A percentile compares a stretch with the other conserved stretches of the same genome.
These are phyloP conservation scores for Clostera curtula DNA, from an alignment of 2,888 invertebrate genomes.

Conservation along the genomic window DNA sequence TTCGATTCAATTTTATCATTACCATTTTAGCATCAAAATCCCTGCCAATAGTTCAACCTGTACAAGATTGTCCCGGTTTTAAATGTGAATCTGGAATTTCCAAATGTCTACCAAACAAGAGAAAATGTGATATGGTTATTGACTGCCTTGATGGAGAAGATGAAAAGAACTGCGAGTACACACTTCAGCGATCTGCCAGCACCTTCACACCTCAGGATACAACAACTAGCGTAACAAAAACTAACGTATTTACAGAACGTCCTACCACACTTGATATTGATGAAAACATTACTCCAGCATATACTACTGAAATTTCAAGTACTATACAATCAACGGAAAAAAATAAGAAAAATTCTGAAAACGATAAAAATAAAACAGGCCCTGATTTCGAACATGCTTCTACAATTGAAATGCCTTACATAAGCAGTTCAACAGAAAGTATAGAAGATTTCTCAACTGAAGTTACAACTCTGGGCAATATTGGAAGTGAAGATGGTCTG, in stretches of 20 bases:
- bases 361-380: background rate
- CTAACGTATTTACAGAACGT: background rate
- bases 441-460: slow-evolving; percentile 19
- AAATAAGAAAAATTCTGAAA: background rate
- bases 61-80: slow-evolving; percentile 82
- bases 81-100: slow-evolving; percentile 78
- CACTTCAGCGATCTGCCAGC: slow-evolving; percentile 22
- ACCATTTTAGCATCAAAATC: slow-evolving; percentile 55
- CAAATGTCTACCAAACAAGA: slow-evolving; percentile 79
- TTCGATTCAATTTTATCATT: slow-evolving; percentile 2
- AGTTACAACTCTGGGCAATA: slow-evolving; percentile 27
- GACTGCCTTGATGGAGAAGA: slow-evolving; percentile 89
- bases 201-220: slow-evolving; percentile 8
- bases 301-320: slow-evolving; percentile 2
- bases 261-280: background rate
- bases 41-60: slow-evolving; percentile 67
- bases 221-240: slow-evolving; percentile 5
- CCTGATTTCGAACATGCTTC: slow-evolving; percentile 28
- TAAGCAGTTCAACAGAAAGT: slow-evolving; percentile 26
- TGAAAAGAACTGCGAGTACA: slow-evolving; percentile 78
- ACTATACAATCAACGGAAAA: background rate
- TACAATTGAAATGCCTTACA: slow-evolving; percentile 29
- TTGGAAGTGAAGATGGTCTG: slow-evolving; percentile 5
- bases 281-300: background rate
- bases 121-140: slow-evolving; percentile 81